These are phyloP conservation scores for Altica lythri DNA, from an alignment of 2,888 invertebrate species.

Conservation along the genomic window DNA sequence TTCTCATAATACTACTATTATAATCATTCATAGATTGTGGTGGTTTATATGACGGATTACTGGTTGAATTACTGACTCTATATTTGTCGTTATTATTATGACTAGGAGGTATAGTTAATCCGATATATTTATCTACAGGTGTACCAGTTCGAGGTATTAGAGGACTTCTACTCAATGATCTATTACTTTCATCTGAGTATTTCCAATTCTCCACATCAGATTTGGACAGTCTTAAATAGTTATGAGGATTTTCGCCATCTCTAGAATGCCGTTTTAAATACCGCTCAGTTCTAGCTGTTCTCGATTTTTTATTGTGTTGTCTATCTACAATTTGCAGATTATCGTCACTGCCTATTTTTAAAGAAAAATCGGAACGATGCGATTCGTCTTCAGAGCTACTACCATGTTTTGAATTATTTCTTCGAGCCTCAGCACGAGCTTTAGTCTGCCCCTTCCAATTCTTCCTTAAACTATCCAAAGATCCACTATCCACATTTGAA, in stretches of 20 bases:
- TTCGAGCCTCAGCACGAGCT: conserved; percentile 69
- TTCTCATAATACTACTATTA: conserved; percentile 39
- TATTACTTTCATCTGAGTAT: conserved; percentile 42
- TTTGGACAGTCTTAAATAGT: conserved; percentile 5
- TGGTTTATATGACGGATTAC: conserved; percentile 49
- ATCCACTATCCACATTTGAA: not conserved
- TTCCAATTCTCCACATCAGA: conserved; percentile 32
- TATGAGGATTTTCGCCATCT: conserved; percentile 65
- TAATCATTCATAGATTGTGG: conserved; percentile 51
- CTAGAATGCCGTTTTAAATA: conserved; percentile 76
- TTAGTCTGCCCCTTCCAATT: conserved; percentile 66
- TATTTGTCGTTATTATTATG: conserved; percentile 47
- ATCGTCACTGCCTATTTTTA: conserved; percentile 72
- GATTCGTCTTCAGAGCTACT: conserved; percentile 77
- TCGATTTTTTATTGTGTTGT: conserved; percentile 66
- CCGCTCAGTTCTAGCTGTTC: conserved; percentile 79
- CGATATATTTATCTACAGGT: conserved; percentile 43
- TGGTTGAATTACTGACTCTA: conserved; percentile 48
- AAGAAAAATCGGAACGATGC: conserved; percentile 69
- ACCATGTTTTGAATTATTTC: conserved; percentile 64
- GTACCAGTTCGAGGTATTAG: conserved; percentile 34
- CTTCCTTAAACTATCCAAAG: conserved; percentile 60
- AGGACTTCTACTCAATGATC: conserved; percentile 50
- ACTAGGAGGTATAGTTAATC: conserved; percentile 56
- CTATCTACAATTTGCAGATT: conserved; percentile 60